These are phyloP conservation scores for Campoplex nolae DNA, from an alignment of 2,888 invertebrate genomes.

Conservation along the genomic window DNA sequence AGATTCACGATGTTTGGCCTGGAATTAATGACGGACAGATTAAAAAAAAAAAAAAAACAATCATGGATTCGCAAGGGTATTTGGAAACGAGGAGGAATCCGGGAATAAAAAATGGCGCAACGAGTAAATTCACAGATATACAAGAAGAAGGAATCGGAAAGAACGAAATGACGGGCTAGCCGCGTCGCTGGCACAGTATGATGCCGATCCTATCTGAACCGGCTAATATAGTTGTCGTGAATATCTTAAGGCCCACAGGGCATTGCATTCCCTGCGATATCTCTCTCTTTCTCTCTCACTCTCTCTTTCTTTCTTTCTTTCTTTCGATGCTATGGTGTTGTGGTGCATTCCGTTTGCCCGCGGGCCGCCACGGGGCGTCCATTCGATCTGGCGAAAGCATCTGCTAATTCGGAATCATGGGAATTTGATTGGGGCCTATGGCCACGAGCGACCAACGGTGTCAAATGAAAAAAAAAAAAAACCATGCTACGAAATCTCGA, in stretches of 20 bases:
- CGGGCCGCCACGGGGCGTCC: slow-evolving; percentile 82
- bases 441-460: slow-evolving; percentile 30
- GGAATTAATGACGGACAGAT: background rate
- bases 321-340: slow-evolving; percentile 24
- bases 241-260: slow-evolving; percentile 81
- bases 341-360: slow-evolving; percentile 58
- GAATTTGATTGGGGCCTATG: slow-evolving; percentile 81
- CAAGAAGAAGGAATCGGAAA: slow-evolving; percentile 15
- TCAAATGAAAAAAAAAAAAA: slow-evolving; percentile 27
- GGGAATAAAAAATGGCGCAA: slow-evolving; percentile 40
- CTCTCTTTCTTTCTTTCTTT: slow-evolving; percentile 76
- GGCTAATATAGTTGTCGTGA: slow-evolving; percentile 85
- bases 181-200: slow-evolving; percentile 82
- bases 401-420: slow-evolving; percentile 85
- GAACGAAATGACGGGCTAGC: slow-evolving; percentile 73
- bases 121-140: slow-evolving; percentile 38
- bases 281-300: slow-evolving; percentile 71
- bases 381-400: slow-evolving; percentile 84
- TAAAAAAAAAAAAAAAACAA: background rate
- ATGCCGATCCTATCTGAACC: slow-evolving; percentile 83
- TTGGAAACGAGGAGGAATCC: slow-evolving; percentile 44
- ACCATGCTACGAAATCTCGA: slow-evolving; percentile 17
- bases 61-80: background rate
- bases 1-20: background rate
- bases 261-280: slow-evolving; percentile 79